These are phyloP conservation scores for Philopotamus ludificatus DNA, from an alignment of 1,140 invertebrate genomes.

Conservation along the genomic window DNA sequence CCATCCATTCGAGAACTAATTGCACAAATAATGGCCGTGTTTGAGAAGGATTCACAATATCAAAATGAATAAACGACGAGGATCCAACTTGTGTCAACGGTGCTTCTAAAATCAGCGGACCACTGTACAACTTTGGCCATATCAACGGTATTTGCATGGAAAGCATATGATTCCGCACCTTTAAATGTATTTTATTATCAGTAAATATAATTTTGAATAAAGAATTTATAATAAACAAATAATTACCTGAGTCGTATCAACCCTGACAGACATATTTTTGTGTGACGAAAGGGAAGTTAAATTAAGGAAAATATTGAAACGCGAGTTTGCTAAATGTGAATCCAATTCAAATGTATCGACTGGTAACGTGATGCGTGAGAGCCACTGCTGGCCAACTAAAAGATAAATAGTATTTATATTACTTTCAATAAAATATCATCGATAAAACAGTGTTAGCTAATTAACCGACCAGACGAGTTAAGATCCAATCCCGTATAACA, in stretches of 20 bases:
- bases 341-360: conserved; percentile 63
- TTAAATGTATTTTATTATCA: conserved; percentile 1
- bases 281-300: conserved; percentile 52
- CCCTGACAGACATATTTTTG: conserved; percentile 70
- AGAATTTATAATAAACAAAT: neutral
- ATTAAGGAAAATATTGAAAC: conserved; percentile 60
- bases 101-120: conserved; percentile 49
- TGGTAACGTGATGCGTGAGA: conserved; percentile 67
- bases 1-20: conserved; percentile 59
- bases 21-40: conserved; percentile 61
- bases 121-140: conserved; percentile 66
- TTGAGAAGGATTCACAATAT: conserved; percentile 62
- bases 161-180: conserved; percentile 60
- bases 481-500: conserved; percentile 49
- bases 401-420: conserved; percentile 28
- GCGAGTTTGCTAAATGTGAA: conserved; percentile 59
- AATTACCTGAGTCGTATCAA: conserved; percentile 73
- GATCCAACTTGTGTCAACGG: conserved; percentile 83
- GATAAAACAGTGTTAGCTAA: conserved; percentile 2
- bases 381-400: conserved; percentile 65
- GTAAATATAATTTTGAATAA: neutral
- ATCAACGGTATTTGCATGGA: conserved; percentile 67
- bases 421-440: neutral
- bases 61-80: conserved; percentile 63
- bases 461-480: conserved; percentile 42